Evolutionary conservation across 1,140 invertebrate genomes (phyloP).

Genomic region (Tetragonula clypearis): DNA sequence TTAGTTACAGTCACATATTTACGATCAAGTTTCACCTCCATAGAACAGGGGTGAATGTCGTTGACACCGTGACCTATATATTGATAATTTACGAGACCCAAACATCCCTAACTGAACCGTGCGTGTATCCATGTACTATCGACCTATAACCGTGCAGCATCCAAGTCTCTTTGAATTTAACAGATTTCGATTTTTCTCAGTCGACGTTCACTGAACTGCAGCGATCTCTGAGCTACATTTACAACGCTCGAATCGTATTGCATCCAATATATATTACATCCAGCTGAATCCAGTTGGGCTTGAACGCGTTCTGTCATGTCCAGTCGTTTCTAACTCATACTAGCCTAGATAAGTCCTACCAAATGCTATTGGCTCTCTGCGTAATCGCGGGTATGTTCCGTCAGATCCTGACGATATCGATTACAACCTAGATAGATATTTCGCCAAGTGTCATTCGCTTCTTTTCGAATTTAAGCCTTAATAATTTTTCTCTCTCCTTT

Average conservation of each 20-base stretch:
- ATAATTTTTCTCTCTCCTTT: too few relatives aligned
- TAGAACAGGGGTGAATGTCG: not conserved
- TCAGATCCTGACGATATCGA: not conserved
- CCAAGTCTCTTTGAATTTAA: not conserved
- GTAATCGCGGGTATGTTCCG: slow-evolving; percentile 20
- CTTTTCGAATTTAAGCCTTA: too few relatives aligned
- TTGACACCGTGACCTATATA: slow-evolving; percentile 10
- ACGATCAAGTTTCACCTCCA: not conserved
- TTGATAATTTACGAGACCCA: not conserved
- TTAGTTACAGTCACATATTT: not conserved
- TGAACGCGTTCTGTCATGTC: slow-evolving; percentile 20
- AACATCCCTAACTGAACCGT: not conserved
- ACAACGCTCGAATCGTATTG: not conserved
- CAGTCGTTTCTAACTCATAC: slow-evolving; percentile 1
- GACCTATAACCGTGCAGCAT: not conserved
- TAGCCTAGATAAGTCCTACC: slow-evolving; percentile 10
- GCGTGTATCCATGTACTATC: not conserved
- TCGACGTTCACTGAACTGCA: not conserved
- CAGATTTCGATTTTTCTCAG: slow-evolving; percentile 7
- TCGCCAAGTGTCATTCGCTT: not conserved
- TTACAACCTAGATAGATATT: not conserved
- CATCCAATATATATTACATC: not conserved
- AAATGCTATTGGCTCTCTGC: not conserved
- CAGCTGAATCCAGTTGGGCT: not conserved
- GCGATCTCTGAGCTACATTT: too few relatives aligned